Conservation (phyloP, 2,888 invertebrate genomes). For the Molorchus minor region DNA sequence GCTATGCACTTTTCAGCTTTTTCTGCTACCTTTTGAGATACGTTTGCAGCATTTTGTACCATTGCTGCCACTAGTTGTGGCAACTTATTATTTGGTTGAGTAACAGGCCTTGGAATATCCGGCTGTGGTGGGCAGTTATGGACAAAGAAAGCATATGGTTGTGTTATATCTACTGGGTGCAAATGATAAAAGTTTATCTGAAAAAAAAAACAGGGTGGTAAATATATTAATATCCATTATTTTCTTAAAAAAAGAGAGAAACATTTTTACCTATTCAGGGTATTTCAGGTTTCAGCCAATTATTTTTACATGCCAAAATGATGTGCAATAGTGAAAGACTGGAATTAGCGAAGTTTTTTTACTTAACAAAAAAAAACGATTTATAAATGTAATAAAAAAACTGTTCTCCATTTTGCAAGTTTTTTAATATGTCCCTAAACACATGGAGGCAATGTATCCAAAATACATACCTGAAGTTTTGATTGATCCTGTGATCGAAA, state of each 20-base stretch:
- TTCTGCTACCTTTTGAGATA: conserved; percentile 47
- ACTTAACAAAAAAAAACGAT: no score
- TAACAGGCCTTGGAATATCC: conserved; percentile 51
- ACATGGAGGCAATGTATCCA: no score
- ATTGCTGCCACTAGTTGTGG: conserved; percentile 57
- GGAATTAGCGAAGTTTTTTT: no score
- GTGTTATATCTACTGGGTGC: conserved; percentile 53
- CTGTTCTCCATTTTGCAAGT: no score
- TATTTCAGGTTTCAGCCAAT: no score
- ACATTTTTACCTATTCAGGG: no score
- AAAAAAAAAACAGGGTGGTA: conserved; percentile 39
- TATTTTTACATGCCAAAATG: no score
- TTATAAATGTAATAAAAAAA: no score
- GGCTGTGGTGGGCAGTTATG: conserved; percentile 58
- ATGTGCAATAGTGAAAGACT: no score
- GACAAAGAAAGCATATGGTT: conserved; percentile 57
- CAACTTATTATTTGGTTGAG: conserved; percentile 53
- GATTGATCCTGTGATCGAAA: no score
- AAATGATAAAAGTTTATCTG: conserved; percentile 60
- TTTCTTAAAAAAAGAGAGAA: background rate
- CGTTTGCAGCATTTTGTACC: conserved; percentile 55
- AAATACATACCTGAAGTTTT: no score
- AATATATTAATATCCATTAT: background rate
- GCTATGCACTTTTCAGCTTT: conserved; percentile 39
- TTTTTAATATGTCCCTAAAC: no score